phyloP scores from a whole-genome alignment of 1,140 invertebrate species.

The Pseudachorutes palmiensis region DNA sequence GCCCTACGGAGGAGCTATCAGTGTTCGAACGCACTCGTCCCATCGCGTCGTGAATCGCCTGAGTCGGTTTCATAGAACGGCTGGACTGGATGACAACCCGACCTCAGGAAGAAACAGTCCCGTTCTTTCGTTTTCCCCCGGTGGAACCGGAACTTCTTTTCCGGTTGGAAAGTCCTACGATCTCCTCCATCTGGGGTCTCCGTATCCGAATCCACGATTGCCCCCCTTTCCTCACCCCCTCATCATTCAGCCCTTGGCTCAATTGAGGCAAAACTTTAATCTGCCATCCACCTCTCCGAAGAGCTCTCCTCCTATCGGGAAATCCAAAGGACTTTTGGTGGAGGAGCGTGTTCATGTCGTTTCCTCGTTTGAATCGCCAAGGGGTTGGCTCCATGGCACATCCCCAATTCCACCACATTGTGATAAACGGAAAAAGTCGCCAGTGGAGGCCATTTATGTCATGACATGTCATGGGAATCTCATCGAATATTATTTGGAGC shows the following conservation, averaged over 20 bases:
- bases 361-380: conserved; percentile 63
- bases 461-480: conserved; percentile 79
- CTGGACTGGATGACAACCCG: conserved; percentile 64
- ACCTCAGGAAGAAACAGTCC: conserved; percentile 67
- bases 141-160: conserved; percentile 43
- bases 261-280: conserved; percentile 59
- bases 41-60: conserved; percentile 88
- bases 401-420: conserved; percentile 43
- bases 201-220: conserved; percentile 76
- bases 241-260: conserved; percentile 67
- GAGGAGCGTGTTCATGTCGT: conserved; percentile 30
- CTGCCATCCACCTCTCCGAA: conserved; percentile 21
- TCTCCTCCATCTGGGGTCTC: conserved; percentile 51
- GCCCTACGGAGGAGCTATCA: conserved; percentile 88
- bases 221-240: conserved; percentile 81
- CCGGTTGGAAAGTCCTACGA: conserved; percentile 43
- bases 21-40: conserved; percentile 83
- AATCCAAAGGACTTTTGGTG: conserved; percentile 27
- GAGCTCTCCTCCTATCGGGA: conserved; percentile 25
- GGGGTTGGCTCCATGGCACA: conserved; percentile 56
- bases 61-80: conserved; percentile 90
- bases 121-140: conserved; percentile 51
- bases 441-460: conserved; percentile 75
- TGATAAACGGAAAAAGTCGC: conserved; percentile 48
- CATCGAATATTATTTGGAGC: conserved; percentile 84